Base-by-base conservation (phyloP, 2,888 invertebrate genomes). In the Halocaridina rubra region DNA sequence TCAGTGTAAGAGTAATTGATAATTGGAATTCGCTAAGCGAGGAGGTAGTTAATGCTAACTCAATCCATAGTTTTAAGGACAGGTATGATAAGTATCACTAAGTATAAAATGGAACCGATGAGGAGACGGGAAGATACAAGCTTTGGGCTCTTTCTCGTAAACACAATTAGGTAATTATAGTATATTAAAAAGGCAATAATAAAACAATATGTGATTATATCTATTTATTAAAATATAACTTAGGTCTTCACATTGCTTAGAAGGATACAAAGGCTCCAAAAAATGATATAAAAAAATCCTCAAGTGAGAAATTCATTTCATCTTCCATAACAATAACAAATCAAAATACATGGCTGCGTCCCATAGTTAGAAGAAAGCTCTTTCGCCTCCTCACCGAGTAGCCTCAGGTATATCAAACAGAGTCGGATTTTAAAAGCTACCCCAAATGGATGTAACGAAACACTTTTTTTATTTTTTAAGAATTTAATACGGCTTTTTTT, bases 221-320 rank as follows among this genome's bases (percentile, higher is more conserved):
- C 84, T 84, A 84, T 84, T 84, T 84, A 84, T 84, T 84, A 84
- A 84, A 84, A 84, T 84, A 84, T 84, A 84, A 84, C 84, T 84
- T 78, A 84, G 79, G 84, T 84, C 71, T 79, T 78, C 84, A 78
- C 84, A 84, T 84, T 61, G 84, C 79, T 79, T 76, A 82, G 76
- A 77, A 82, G 82, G 82, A 57, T 82, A 82, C 82, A 82, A 82
- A 82, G 71, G 74, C 67, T 67, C 67, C 67, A 27, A 67, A n/a
- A n/a, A 67, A 67, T 74, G 61, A 82, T 82, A 82, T 75, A 29
- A 29, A 27, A 30, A 29, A 13, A 53, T 57, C 33, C 24, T 24
- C 19, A 10, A 75, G 27, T 75, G 57, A 75, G 19, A 75, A 53
- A 19, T 46, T 22, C 5, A 53, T 27, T 75, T 13, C 19, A 24